These are phyloP conservation scores for Mesocricetus auratus DNA, from an alignment of 2,113 vertebrate species.

Conservation along the genomic window DNA sequence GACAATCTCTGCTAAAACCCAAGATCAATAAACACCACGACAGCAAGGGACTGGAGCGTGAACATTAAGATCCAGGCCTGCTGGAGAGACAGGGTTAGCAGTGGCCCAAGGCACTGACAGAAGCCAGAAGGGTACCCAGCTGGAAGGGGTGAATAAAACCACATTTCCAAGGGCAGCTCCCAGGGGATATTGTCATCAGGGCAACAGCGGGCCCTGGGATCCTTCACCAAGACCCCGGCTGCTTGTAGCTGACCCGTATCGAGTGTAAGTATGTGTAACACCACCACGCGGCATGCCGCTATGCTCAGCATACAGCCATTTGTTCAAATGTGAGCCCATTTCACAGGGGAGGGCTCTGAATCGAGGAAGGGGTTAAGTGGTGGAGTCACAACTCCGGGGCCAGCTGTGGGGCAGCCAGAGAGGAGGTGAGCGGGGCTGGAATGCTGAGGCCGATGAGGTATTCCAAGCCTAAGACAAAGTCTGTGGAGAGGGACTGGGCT, in stretches of 20 bases:
- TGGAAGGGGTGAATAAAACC: not conserved
- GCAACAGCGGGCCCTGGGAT: not conserved
- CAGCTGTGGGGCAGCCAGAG: not conserved
- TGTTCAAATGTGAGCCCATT: not conserved
- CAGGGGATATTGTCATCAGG: fast-evolving
- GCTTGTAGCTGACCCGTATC: not conserved
- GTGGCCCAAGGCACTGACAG: not conserved
- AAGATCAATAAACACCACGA: not conserved
- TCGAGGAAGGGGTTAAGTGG: not conserved
- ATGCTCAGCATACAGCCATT: not conserved
- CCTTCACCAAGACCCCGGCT: not conserved
- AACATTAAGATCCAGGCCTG: not conserved
- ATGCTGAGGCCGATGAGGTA: not conserved
- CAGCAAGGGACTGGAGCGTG: not conserved
- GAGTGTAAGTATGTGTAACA: too few relatives aligned
- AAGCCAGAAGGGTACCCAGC: not conserved
- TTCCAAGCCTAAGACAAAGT: not conserved
- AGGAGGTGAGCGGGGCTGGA: not conserved
- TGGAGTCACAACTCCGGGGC: not conserved
- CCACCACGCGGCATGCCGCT: not conserved
- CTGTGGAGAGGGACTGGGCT: not conserved
- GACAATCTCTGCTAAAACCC: not conserved
- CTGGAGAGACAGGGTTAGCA: not conserved
- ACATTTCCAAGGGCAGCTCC: not conserved
- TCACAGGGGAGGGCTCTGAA: not conserved